Conservation (phyloP, 2,113 vertebrate species). For the Etheostoma cragini region DNA sequence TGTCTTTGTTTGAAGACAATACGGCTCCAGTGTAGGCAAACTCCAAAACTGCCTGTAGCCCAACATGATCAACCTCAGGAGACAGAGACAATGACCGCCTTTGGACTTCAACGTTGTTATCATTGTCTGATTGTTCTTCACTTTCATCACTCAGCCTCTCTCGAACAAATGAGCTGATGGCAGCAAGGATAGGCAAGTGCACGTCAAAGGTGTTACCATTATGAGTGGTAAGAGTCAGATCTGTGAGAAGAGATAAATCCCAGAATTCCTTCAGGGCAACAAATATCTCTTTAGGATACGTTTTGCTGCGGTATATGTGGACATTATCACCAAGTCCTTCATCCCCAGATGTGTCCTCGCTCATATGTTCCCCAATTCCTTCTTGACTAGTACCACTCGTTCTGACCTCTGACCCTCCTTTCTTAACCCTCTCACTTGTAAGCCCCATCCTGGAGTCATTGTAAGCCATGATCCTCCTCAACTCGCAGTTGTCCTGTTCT, state of each 20-base stretch:
- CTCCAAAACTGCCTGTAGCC: slow-evolving; percentile 84
- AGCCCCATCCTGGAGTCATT: slow-evolving; percentile 78
- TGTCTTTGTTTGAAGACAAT: slow-evolving; percentile 49
- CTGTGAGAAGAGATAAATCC: slow-evolving; percentile 77
- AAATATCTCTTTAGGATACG: slow-evolving; percentile 74
- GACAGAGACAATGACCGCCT: slow-evolving; percentile 39
- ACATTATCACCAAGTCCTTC: neutral
- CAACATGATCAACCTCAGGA: slow-evolving; percentile 56
- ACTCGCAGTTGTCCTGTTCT: slow-evolving; percentile 67
- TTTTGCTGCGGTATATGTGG: slow-evolving; percentile 28
- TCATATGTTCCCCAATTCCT: neutral
- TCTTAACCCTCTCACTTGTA: neutral
- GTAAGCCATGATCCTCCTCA: slow-evolving; percentile 78
- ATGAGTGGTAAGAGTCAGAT: slow-evolving; percentile 75
- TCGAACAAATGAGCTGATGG: slow-evolving; percentile 81
- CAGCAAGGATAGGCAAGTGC: slow-evolving; percentile 82
- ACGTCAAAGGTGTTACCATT: slow-evolving; percentile 57
- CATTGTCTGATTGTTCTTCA: neutral
- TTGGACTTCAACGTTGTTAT: neutral
- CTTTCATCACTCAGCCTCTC: slow-evolving; percentile 38
- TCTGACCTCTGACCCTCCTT: slow-evolving; percentile 8
- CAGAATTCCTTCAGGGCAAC: slow-evolving; percentile 71
- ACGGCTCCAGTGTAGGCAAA: slow-evolving; percentile 89
- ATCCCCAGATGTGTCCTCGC: neutral
- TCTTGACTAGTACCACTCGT: slow-evolving; percentile 1